Evolutionary conservation across 2,113 vertebrate genomes (phyloP).

Genomic region (Probosciger aterrimus): DNA sequence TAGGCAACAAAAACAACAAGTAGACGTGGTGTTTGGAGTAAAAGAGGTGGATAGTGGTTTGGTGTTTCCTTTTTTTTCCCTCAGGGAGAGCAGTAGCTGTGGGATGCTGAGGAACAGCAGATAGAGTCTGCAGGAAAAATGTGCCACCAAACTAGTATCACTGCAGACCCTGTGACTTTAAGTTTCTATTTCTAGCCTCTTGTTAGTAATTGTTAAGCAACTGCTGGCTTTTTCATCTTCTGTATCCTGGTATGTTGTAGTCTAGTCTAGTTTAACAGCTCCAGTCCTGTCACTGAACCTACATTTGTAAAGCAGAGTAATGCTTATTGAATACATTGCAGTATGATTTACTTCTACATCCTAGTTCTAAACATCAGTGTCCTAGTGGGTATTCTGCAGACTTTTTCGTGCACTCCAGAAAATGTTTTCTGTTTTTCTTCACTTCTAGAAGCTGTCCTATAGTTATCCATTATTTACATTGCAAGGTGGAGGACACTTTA

Average conservation of each 20-base stretch:
- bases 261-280: background rate
- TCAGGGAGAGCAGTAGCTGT: background rate
- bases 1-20: background rate
- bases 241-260: background rate
- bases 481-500: background rate
- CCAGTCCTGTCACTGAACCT: background rate
- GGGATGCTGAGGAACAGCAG: background rate
- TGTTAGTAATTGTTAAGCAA: background rate
- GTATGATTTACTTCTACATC: background rate
- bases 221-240: background rate
- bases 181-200: background rate
- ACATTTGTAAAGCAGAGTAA: background rate
- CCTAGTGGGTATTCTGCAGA: background rate
- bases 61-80: background rate
- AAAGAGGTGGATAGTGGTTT: background rate
- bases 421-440: background rate
- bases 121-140: background rate
- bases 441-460: background rate
- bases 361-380: background rate
- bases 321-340: background rate
- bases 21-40: accelerated
- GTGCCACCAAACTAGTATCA: background rate
- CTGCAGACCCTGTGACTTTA: background rate
- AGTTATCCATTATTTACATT: background rate
- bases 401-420: background rate